phyloP scores from a whole-genome alignment of 1,140 invertebrate species.

The Oreohelix idahoensis region DNA sequence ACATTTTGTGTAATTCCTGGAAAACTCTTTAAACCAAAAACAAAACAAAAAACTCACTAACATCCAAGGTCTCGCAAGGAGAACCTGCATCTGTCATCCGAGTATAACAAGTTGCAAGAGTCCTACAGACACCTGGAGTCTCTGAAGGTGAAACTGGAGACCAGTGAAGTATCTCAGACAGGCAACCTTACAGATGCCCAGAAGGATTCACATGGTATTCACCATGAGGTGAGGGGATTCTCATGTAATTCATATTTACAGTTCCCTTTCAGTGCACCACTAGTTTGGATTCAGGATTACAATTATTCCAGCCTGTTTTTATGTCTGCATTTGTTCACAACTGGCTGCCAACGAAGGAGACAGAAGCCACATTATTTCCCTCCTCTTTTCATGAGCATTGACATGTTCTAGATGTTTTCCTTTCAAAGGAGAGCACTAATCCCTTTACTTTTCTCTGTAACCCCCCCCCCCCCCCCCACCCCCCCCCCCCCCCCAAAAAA shows the following conservation, averaged over 20 bases:
- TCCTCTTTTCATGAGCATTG: neutral
- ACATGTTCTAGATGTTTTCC: neutral
- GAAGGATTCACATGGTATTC: slow-evolving; percentile 66
- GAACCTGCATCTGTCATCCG: slow-evolving; percentile 67
- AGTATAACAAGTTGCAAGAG: slow-evolving; percentile 71
- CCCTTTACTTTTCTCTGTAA: neutral
- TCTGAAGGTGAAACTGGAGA: slow-evolving; percentile 64
- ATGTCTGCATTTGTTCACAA: neutral
- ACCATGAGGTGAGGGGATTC: slow-evolving; percentile 65
- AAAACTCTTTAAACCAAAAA: no score
- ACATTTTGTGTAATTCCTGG: no score
- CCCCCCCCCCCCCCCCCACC: neutral
- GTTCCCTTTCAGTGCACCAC: neutral
- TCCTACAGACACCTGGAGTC: slow-evolving; percentile 69
- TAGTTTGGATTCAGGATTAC: slow-evolving; percentile 11
- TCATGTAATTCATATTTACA: neutral
- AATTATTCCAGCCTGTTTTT: neutral
- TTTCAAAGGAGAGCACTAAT: neutral
- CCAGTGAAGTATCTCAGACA: slow-evolving; percentile 58
- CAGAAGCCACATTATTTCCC: neutral
- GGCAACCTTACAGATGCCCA: slow-evolving; percentile 70
- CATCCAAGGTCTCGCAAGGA: slow-evolving; percentile 65
- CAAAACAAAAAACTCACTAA: neutral
- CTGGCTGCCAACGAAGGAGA: neutral
- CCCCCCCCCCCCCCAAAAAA: no score